Base-by-base conservation (phyloP, 1,140 invertebrate genomes). In the Drosophila pectinifera region DNA sequence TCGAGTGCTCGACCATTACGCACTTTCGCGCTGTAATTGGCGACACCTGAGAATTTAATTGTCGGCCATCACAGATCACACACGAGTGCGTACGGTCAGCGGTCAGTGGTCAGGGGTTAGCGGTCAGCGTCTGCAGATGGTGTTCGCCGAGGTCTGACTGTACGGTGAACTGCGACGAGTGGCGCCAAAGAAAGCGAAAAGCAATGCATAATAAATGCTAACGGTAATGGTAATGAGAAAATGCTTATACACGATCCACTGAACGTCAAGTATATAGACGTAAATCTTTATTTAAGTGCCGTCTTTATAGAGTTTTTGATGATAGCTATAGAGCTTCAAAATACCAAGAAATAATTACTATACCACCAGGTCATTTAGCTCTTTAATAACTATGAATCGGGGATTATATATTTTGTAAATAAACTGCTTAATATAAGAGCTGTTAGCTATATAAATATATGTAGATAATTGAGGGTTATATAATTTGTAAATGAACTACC, bases 31-130 rank as follows among this genome's bases (percentile, higher is more conserved):
- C 59, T 49, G 73, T 77, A 68, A 84, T 78, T 62, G 36, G 75
- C 78, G 84, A 89, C 79, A 80, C 76, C 65, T 65, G 63, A 83
- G 84, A 82, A 89, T 80, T 81, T 80, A 88, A 83, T 83, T 79
- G 67, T 56, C 34, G 57, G 48, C 39, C 53, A 36, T 28, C 39
- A 41, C 62, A 26, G 42, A 42, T 38, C 14, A 41, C 61, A 57
- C 46, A 11, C 6, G 34, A 22, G 22, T 41, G 14, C 14, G 31
- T 54, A 31, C 20, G 31, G 16, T 26, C 57, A 18, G 49, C 14
- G 57, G 57, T 24, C 20, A 49, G 16, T 46, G 54, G 73, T 69
- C 74, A 77, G 20, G 28, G 74, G 74, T 77, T 73, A 77, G 48
- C 51, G 51, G 49, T 70, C 41, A 53, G 14, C 38, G 16, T 22